These are phyloP conservation scores for Varanus salvator DNA, from an alignment of 2,113 vertebrate genomes.

Conservation along the genomic window DNA sequence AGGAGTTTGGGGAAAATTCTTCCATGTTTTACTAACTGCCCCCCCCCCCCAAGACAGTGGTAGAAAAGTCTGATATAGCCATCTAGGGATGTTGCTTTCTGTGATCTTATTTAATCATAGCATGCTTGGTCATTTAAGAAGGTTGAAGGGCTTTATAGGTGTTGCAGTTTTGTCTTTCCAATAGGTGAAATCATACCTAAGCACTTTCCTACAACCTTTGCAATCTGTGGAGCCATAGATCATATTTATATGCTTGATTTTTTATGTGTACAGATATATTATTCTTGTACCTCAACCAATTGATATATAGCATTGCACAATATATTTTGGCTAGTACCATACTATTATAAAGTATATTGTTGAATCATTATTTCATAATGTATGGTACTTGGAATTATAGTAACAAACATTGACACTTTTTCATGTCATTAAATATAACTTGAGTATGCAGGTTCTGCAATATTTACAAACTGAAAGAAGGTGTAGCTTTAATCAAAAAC, in stretches of 20 bases:
- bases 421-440: slow-evolving; percentile 49
- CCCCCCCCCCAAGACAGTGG: slow-evolving; percentile 70
- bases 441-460: slow-evolving; percentile 41
- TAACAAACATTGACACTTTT: slow-evolving; percentile 47
- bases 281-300: slow-evolving; percentile 63
- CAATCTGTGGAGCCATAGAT: slow-evolving; percentile 41
- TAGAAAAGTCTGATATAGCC: slow-evolving; percentile 66
- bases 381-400: slow-evolving; percentile 18
- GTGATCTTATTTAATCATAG: slow-evolving; percentile 75
- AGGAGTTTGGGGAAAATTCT: slow-evolving; percentile 55
- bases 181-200: slow-evolving; percentile 62
- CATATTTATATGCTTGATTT: slow-evolving; percentile 58
- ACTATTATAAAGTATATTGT: slow-evolving; percentile 55
- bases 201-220: slow-evolving; percentile 54
- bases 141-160: slow-evolving; percentile 63
- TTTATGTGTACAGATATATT: slow-evolving; percentile 44
- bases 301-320: slow-evolving; percentile 57
- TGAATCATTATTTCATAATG: slow-evolving; percentile 45
- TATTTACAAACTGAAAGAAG: slow-evolving; percentile 61
- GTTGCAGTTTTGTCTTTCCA: slow-evolving; percentile 57
- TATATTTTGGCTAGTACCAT: slow-evolving; percentile 56
- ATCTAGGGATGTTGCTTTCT: slow-evolving; percentile 68
- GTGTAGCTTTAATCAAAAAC: slow-evolving; percentile 67
- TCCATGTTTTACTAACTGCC: slow-evolving; percentile 75
- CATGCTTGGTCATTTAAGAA: slow-evolving; percentile 68